Percentiles rank a stretch among this genome's conserved stretches.
These are phyloP conservation scores for Alethe diademata DNA, from an alignment of 2,113 vertebrate species.

Conservation along the genomic window DNA sequence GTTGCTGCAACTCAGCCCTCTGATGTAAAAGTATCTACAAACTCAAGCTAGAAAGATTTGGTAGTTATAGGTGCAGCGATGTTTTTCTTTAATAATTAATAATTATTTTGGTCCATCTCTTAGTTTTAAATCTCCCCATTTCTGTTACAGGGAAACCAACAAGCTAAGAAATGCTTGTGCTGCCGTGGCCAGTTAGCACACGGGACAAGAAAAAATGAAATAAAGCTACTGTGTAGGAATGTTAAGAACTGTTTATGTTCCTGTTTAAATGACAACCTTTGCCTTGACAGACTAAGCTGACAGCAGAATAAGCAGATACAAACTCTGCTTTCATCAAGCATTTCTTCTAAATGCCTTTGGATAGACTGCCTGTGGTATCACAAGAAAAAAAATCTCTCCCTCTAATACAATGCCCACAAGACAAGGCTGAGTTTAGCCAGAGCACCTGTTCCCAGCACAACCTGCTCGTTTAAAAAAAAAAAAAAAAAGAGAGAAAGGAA, in stretches of 20 bases:
- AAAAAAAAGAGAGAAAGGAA: no score
- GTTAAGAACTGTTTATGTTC: conserved; percentile 27
- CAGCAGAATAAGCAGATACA: background rate
- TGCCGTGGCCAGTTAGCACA: background rate
- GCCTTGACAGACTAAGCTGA: background rate
- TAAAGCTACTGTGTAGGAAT: conserved; percentile 15
- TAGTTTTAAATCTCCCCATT: background rate
- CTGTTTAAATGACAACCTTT: conserved; percentile 16
- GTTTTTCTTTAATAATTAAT: background rate
- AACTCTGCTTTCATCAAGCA: conserved; percentile 9
- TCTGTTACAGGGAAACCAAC: background rate
- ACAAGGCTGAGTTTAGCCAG: background rate
- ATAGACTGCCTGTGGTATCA: background rate
- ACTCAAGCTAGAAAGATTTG: background rate
- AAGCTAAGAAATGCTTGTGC: background rate
- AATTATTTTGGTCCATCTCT: conserved; percentile 59
- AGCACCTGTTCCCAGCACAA: conserved; percentile 38
- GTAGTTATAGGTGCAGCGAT: background rate
- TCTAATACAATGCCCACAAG: conserved; percentile 37
- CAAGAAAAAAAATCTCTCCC: background rate
- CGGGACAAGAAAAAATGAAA: background rate
- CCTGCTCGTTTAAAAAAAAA: background rate
- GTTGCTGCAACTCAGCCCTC: background rate
- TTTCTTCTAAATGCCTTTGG: background rate
- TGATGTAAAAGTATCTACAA: background rate